These are phyloP conservation scores for Abramis brama DNA, from an alignment of 2,113 vertebrate genomes.

Conservation along the genomic window DNA sequence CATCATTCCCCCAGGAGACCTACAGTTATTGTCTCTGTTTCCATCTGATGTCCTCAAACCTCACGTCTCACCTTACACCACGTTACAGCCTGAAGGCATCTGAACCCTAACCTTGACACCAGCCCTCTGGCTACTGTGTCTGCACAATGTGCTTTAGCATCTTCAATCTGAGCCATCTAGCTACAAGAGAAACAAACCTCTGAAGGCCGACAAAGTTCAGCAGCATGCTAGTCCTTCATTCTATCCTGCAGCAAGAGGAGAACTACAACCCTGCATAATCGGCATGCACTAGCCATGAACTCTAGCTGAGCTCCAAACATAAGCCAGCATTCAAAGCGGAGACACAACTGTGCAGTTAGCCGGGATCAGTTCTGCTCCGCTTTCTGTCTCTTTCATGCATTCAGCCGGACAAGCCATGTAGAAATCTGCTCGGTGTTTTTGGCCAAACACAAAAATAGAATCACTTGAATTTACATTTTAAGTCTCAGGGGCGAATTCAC, in stretches of 20 bases:
- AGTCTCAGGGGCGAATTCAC: neutral
- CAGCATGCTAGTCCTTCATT: neutral
- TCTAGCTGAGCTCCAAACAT: conserved; percentile 24
- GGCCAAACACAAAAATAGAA: conserved; percentile 7
- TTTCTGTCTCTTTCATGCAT: conserved; percentile 36
- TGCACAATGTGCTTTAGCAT: conserved; percentile 3
- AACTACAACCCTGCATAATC: conserved; percentile 40
- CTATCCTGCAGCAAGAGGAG: conserved; percentile 26
- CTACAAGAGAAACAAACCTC: conserved; percentile 24
- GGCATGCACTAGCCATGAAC: conserved; percentile 45
- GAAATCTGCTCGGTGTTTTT: conserved; percentile 28
- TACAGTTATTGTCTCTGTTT: neutral
- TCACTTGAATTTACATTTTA: conserved; percentile 35
- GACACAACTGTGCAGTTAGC: conserved; percentile 22
- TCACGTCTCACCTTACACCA: neutral
- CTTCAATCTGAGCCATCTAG: conserved; percentile 16
- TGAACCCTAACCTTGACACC: conserved; percentile 23
- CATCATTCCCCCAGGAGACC: neutral
- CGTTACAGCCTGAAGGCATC: neutral
- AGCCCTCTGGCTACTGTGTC: conserved; percentile 21
- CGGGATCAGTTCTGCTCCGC: conserved; percentile 51
- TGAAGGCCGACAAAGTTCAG: neutral
- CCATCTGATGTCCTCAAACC: conserved; percentile 10
- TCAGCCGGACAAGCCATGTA: conserved; percentile 16
- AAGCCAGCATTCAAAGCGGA: conserved; percentile 38